Percentiles rank a stretch among this genome's conserved stretches.
These are phyloP conservation scores for Pseudomyrmex flavicornis DNA, from an alignment of 1,140 invertebrate genomes.

Conservation along the genomic window DNA sequence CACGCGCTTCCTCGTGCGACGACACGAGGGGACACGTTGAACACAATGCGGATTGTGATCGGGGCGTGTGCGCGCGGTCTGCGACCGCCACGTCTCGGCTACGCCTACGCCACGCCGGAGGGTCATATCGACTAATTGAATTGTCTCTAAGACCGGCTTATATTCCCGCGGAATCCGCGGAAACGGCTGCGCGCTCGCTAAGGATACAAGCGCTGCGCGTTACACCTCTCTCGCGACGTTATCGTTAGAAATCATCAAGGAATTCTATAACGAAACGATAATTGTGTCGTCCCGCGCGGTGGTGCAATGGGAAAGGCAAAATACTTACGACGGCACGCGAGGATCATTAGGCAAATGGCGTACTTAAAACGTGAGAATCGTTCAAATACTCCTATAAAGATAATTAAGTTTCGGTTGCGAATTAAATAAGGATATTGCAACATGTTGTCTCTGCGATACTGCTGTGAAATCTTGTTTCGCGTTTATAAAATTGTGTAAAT, in stretches of 20 bases:
- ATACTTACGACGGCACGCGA: neutral
- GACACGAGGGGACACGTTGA: neutral
- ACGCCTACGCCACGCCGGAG: conserved; percentile 49
- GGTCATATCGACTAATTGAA: conserved; percentile 70
- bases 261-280: conserved; percentile 41
- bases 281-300: conserved; percentile 60
- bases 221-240: conserved; percentile 52
- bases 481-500: too few relatives aligned
- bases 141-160: conserved; percentile 70
- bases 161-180: conserved; percentile 50
- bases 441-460: too few relatives aligned
- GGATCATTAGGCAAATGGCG: conserved; percentile 29
- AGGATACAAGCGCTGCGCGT: neutral
- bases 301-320: conserved; percentile 60
- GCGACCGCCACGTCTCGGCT: neutral
- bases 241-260: conserved; percentile 63
- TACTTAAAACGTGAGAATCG: conserved; percentile 12
- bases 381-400: neutral
- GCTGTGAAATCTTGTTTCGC: too few relatives aligned
- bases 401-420: neutral
- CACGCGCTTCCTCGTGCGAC: neutral
- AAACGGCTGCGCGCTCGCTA: neutral
- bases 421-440: too few relatives aligned
- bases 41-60: conserved; percentile 66
- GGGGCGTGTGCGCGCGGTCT: conserved; percentile 40